phyloP scores from a whole-genome alignment of 2,797 vertebrate genomes.

The Hoplostethus mediterraneus region DNA sequence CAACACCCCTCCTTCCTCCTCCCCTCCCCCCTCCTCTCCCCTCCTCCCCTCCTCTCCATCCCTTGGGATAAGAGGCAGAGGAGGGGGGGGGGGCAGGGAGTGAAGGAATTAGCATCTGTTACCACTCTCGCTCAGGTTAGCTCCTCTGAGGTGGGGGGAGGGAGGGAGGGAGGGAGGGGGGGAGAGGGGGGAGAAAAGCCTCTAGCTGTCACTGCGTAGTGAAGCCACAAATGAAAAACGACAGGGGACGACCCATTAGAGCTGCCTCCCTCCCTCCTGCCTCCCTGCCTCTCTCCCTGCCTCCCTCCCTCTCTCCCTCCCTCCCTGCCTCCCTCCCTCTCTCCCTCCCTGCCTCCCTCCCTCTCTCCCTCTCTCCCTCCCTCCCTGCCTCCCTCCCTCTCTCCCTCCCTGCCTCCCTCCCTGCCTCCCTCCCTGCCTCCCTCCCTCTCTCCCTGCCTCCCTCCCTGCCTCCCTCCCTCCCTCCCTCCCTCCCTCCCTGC shows the following conservation, averaged over 20 bases:
- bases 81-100: slow-evolving; percentile 52
- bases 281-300: too few relatives aligned
- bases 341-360: neutral
- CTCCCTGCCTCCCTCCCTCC: neutral
- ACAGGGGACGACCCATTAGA: slow-evolving; percentile 67
- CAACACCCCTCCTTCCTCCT: neutral
- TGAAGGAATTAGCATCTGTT: slow-evolving; percentile 87
- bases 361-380: neutral
- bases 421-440: too few relatives aligned
- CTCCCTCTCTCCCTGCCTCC: neutral
- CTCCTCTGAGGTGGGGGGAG: slow-evolving; percentile 52
- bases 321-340: neutral
- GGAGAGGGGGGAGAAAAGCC: slow-evolving; percentile 39
- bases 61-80: slow-evolving; percentile 58
- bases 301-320: neutral
- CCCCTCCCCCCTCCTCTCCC: neutral
- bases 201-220: slow-evolving; percentile 70
- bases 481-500: too few relatives aligned
- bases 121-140: slow-evolving; percentile 76
- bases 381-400: neutral
- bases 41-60: slow-evolving; percentile 37
- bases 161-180: neutral
- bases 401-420: too few relatives aligned
- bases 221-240: slow-evolving; percentile 73
- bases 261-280: slow-evolving; percentile 8